phyloP scores from a whole-genome alignment of 1,140 invertebrate species.

The Coelopa frigida region DNA sequence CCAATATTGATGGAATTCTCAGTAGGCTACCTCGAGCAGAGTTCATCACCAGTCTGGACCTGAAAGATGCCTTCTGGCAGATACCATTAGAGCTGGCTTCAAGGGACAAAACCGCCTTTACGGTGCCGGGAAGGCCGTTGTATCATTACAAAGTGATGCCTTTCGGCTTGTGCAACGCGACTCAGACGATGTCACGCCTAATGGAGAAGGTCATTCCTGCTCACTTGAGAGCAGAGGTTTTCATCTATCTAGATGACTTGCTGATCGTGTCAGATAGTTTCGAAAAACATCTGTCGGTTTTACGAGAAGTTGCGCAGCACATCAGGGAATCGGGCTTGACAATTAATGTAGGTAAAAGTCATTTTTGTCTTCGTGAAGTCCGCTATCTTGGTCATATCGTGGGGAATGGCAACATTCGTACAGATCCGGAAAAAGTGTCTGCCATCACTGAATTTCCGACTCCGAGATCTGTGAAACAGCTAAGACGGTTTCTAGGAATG shows the following conservation, averaged over 20 bases:
- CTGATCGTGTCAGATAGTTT: slow-evolving; percentile 5
- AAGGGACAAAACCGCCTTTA: slow-evolving; percentile 40
- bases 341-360: slow-evolving; percentile 22
- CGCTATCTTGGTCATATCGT: slow-evolving; percentile 7
- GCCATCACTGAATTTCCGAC: slow-evolving; percentile 9
- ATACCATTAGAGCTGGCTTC: slow-evolving; percentile 13
- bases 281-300: slow-evolving; percentile 3
- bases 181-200: slow-evolving; percentile 9
- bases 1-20: slow-evolving; percentile 29
- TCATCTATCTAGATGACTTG: slow-evolving; percentile 15
- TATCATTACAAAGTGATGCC: slow-evolving; percentile 21
- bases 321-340: slow-evolving; percentile 15
- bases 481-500: slow-evolving; percentile 45
- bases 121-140: slow-evolving; percentile 29
- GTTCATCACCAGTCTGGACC: slow-evolving; percentile 22
- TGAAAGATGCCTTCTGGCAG: slow-evolving; percentile 13
- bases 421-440: slow-evolving; percentile 31
- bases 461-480: slow-evolving; percentile 25
- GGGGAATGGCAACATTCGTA: slow-evolving; percentile 31
- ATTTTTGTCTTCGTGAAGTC: slow-evolving; percentile 21
- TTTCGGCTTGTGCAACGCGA: slow-evolving; percentile 19
- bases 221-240: slow-evolving; percentile 22
- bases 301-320: slow-evolving; percentile 1
- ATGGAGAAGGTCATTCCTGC: slow-evolving; percentile 32
- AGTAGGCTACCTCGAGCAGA: slow-evolving; percentile 18